Evolutionary conservation across 1,140 invertebrate genomes (phyloP).

Genomic region (Yoshiicerus persimilis): DNA sequence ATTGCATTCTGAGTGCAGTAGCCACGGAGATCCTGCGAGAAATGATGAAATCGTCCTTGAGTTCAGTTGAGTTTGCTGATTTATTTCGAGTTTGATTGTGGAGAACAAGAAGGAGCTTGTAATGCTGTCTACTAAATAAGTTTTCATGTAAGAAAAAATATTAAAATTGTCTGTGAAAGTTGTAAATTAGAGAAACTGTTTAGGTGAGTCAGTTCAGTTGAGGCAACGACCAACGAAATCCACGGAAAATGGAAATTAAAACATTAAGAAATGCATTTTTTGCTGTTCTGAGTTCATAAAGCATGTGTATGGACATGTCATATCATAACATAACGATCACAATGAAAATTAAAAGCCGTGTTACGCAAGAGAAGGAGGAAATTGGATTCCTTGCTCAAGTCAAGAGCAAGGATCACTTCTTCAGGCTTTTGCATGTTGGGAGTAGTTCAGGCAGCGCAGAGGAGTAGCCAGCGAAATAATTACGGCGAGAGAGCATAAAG

Average conservation of each 20-base stretch:
- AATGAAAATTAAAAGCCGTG: not conserved
- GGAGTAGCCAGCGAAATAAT: not conserved
- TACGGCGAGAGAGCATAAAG: not conserved
- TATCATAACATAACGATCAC: not conserved
- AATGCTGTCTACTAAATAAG: not conserved
- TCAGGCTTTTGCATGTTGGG: not conserved
- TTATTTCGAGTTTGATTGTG: not conserved
- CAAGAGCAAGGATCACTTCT: not conserved
- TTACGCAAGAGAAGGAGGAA: not conserved
- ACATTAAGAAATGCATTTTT: not conserved
- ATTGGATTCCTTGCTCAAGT: not conserved
- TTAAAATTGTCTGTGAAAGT: not conserved
- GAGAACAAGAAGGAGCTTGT: not conserved
- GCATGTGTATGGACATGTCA: not conserved
- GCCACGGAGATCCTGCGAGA: not conserved
- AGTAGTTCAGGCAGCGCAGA: too few relatives aligned
- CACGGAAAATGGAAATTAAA: slow-evolving; percentile 5
- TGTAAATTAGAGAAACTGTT: not conserved
- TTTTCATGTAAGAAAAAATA: not conserved
- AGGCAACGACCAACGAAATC: not conserved
- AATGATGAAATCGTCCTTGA: slow-evolving; percentile 3
- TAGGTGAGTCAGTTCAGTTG: not conserved
- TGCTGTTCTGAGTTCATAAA: not conserved
- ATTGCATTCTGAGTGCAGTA: not conserved
- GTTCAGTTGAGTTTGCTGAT: not conserved